Conservation (phyloP, 2,797 vertebrate genomes). For the Cynodonichthys magdalenae region DNA sequence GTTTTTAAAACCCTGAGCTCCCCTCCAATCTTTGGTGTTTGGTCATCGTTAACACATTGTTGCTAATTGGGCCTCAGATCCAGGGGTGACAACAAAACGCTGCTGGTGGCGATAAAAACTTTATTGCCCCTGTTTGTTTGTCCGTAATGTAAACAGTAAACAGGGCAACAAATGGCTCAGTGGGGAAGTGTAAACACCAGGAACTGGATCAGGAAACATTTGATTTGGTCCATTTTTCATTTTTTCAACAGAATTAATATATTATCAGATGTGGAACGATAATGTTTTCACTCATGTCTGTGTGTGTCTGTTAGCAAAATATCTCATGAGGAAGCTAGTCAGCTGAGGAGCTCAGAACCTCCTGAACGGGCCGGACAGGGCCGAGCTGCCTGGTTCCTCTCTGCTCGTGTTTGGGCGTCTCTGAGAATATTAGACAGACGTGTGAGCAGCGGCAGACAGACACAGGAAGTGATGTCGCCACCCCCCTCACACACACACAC, state of each 20-base stretch:
- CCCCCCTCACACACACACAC: too few species aligned
- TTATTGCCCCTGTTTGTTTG: conserved; percentile 67
- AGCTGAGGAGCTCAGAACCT: conserved; percentile 35
- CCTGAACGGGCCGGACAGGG: conserved; percentile 39
- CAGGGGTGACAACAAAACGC: conserved; percentile 62
- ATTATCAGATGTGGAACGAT: too few species aligned
- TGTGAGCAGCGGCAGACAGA: conserved; percentile 71
- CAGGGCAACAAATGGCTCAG: conserved; percentile 57
- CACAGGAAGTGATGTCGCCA: conserved; percentile 72
- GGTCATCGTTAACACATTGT: conserved; percentile 53
- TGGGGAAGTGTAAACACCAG: conserved; percentile 34
- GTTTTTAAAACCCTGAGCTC: too few species aligned
- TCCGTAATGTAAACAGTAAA: conserved; percentile 59
- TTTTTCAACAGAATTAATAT: background rate
- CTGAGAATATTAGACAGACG: conserved; percentile 60
- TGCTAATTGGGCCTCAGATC: conserved; percentile 62
- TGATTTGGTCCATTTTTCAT: background rate
- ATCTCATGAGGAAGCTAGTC: background rate
- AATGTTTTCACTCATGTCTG: background rate
- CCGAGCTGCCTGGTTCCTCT: background rate
- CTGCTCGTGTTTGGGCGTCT: conserved; percentile 5
- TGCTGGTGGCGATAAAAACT: conserved; percentile 72
- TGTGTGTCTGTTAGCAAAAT: background rate
- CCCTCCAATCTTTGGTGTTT: conserved; percentile 21
- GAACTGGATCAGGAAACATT: background rate